Conservation (phyloP, 2,797 vertebrate genomes). For the Arremon aurantiirostris region DNA sequence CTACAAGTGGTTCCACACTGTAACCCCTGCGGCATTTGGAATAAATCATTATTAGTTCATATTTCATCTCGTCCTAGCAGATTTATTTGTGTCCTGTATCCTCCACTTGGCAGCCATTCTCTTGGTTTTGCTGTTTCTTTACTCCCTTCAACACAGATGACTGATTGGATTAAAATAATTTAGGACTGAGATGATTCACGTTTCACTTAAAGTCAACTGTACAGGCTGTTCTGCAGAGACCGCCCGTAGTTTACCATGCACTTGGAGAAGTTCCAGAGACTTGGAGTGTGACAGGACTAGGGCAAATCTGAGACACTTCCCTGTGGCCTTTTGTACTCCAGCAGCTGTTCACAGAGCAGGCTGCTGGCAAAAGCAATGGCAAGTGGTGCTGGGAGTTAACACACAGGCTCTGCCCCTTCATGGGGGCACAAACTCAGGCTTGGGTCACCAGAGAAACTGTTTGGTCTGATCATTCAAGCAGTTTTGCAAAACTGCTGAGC, state of each 20-base stretch:
- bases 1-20: neutral
- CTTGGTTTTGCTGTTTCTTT: constrained; percentile 37
- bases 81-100: constrained; percentile 48
- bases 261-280: neutral
- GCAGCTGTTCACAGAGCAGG: constrained; percentile 8
- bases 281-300: neutral
- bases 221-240: constrained; percentile 30
- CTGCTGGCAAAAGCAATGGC: neutral
- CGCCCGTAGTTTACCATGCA: neutral
- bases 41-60: constrained; percentile 62
- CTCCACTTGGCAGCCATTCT: constrained; percentile 42
- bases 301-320: neutral
- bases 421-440: neutral
- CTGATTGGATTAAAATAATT: constrained; percentile 57
- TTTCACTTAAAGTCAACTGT: constrained; percentile 37
- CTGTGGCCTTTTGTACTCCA: constrained; percentile 29
- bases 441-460: neutral
- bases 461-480: neutral
- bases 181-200: constrained; percentile 25
- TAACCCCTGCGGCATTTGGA: constrained; percentile 12
- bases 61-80: constrained; percentile 45
- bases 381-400: neutral
- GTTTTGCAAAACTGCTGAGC: neutral
- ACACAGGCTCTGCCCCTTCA: neutral
- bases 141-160: constrained; percentile 29